These are phyloP conservation scores for Mionectes olivaceus DNA, from an alignment of 2,797 vertebrate genomes.

Conservation along the genomic window DNA sequence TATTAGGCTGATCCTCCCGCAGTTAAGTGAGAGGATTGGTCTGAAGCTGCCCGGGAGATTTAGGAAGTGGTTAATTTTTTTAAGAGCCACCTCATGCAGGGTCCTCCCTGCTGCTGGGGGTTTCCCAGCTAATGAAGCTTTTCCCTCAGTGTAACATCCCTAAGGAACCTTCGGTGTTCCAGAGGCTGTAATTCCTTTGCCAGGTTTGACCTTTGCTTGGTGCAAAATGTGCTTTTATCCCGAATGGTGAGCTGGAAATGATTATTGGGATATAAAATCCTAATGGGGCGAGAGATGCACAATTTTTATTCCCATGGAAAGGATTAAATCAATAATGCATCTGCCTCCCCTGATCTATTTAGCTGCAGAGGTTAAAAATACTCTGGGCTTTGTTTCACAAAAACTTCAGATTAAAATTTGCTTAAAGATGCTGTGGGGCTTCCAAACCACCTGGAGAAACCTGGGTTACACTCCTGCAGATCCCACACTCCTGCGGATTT, in stretches of 20 bases:
- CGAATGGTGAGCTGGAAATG: accelerated
- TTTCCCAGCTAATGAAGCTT: not conserved
- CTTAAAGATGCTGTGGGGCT: not conserved
- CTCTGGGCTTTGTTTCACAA: not conserved
- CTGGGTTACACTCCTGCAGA: not conserved
- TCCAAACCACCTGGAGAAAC: not conserved
- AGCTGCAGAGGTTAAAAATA: not conserved
- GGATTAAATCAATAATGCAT: not conserved
- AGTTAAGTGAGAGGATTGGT: too few relatives aligned
- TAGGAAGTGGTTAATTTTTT: not conserved
- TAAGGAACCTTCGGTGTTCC: not conserved
- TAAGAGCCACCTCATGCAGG: not conserved
- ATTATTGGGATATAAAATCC: not conserved
- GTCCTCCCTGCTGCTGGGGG: not conserved
- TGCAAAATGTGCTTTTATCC: not conserved
- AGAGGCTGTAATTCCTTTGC: not conserved
- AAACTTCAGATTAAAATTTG: not conserved
- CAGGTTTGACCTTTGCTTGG: not conserved
- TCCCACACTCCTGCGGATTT: not conserved
- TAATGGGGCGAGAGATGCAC: accelerated
- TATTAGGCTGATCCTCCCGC: not conserved
- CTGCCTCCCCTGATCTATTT: not conserved
- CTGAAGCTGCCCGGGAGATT: not conserved
- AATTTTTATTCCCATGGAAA: not conserved
- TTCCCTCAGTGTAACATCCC: not conserved